These are phyloP conservation scores for Agrochola litura DNA, from an alignment of 2,888 invertebrate species.

Conservation along the genomic window DNA sequence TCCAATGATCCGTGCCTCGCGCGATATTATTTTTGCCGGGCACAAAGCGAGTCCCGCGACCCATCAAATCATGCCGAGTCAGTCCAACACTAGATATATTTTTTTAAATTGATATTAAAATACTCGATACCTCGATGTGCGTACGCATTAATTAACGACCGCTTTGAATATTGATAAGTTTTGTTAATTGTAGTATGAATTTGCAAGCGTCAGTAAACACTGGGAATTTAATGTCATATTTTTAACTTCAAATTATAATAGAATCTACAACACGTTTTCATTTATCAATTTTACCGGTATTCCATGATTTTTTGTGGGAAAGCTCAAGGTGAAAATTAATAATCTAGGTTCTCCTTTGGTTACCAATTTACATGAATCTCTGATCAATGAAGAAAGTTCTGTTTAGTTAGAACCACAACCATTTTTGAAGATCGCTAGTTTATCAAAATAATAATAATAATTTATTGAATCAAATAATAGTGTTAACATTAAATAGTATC, in stretches of 20 bases:
- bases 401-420: background rate
- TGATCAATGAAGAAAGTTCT: background rate
- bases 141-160: conserved; percentile 48
- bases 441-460: too few species aligned
- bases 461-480: too few species aligned
- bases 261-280: background rate
- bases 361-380: background rate
- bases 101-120: conserved; percentile 70
- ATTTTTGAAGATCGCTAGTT: background rate
- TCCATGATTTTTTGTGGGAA: background rate
- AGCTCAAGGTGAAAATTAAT: background rate
- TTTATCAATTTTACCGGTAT: background rate
- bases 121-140: conserved; percentile 50
- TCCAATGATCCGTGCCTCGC: conserved; percentile 80
- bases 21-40: conserved; percentile 79
- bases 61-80: conserved; percentile 83
- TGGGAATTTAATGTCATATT: conserved; percentile 14
- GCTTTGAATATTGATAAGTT: conserved; percentile 39
- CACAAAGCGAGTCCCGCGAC: conserved; percentile 74
- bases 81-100: conserved; percentile 72
- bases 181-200: conserved; percentile 51
- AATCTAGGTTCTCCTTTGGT: background rate
- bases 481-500: too few species aligned
- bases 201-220: conserved; percentile 36
- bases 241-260: conserved; percentile 10